Percentiles rank a stretch among this genome's conserved stretches.
Evolutionary conservation across 2,113 vertebrate species (phyloP).

Genomic region (Albula glossodonta): DNA sequence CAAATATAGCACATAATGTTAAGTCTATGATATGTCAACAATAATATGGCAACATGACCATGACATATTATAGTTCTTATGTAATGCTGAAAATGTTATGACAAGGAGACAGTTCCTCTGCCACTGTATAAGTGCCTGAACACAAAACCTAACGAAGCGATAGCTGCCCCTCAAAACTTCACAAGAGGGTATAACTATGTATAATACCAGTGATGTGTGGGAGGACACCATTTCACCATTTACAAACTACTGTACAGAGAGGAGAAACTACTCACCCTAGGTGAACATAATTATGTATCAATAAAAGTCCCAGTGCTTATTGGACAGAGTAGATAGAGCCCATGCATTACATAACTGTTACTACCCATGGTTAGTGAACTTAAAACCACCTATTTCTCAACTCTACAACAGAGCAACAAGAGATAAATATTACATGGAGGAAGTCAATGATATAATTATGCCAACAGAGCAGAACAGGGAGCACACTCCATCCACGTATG

Average conservation of each 20-base stretch:
- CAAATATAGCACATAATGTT: no score
- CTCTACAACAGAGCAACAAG: neutral
- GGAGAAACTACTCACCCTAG: neutral
- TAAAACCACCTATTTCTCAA: neutral
- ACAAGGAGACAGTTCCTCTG: neutral
- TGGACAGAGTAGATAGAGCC: neutral
- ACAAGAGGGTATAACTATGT: neutral
- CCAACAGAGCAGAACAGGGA: neutral
- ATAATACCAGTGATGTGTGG: neutral
- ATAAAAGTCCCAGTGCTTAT: neutral
- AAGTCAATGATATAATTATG: neutral
- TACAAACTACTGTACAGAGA: neutral
- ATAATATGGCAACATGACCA: neutral
- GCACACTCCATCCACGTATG: neutral
- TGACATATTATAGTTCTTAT: neutral
- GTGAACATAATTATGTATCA: neutral
- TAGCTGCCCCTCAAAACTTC: neutral
- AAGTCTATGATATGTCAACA: neutral
- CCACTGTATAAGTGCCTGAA: neutral
- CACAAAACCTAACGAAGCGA: neutral
- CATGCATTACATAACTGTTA: neutral
- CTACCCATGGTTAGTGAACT: neutral
- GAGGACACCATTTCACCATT: neutral
- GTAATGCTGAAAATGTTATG: neutral
- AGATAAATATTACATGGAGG: neutral